Percentiles rank a stretch among this genome's conserved stretches.
Evolutionary conservation across 2,113 vertebrate species (phyloP).

Genomic region (Apteryx mantelli): DNA sequence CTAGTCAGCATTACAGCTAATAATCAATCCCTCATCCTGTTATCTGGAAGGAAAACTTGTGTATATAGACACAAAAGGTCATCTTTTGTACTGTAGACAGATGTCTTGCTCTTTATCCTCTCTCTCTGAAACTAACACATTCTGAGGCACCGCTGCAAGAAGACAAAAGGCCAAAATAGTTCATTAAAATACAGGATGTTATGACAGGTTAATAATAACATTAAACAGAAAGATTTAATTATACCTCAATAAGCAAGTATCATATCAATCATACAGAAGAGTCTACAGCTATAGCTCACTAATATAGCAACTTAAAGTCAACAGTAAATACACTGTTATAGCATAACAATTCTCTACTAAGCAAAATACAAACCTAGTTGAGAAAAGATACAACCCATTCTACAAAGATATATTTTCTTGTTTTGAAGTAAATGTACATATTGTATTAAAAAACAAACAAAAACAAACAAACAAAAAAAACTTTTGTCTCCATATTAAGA

Average conservation of each 20-base stretch:
- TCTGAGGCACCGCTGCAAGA: background rate
- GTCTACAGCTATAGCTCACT: background rate
- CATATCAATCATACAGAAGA: background rate
- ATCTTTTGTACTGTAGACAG: background rate
- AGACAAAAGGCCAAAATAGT: background rate
- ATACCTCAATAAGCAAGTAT: background rate
- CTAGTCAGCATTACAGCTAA: background rate
- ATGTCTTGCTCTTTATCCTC: background rate
- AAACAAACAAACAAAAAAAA: background rate
- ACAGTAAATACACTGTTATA: background rate
- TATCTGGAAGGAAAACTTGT: background rate
- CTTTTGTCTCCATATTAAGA: background rate
- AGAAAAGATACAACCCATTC: background rate
- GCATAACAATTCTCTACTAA: background rate
- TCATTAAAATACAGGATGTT: background rate
- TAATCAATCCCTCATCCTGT: too few species aligned
- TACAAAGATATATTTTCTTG: background rate
- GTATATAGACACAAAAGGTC: background rate
- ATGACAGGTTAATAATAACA: background rate
- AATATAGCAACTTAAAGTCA: background rate
- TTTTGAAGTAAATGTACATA: background rate
- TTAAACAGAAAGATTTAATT: background rate
- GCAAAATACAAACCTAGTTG: background rate
- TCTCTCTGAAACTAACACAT: background rate
- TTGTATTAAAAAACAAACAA: background rate